Base-by-base conservation (phyloP, 2,113 vertebrate genomes). In the Bostrychus sinensis region DNA sequence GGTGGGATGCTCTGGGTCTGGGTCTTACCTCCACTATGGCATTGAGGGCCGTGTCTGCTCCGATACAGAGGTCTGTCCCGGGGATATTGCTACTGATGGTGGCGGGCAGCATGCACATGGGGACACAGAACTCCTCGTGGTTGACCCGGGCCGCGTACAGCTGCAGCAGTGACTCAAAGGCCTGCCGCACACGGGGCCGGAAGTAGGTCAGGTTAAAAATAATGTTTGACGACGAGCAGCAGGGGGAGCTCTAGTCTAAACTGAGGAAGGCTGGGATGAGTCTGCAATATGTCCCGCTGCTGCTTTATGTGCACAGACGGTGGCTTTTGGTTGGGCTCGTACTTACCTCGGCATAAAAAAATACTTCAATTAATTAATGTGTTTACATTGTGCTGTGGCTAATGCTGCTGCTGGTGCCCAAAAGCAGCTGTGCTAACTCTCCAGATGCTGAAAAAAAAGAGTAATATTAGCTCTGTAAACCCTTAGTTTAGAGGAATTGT, bases 31-130 rank as follows among this genome's bases (percentile, higher is more conserved):
- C 91, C 75, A 96, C 92, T 55, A 95, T 78, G 83, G 81, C 84
- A 89, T 96, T 95, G 92, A 98, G 84, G 51, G 93, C 58, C 38
- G 95, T 97, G 85, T 98, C 96, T 14, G 87, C 86, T 70, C 96
- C 96, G 71, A 98, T 57, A 89, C 89, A 92, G 75, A 95, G 72
- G 65, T 99, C 95, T 53, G 93, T 94, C 88, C 96, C 96, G 3
- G 95, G 94, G 38, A 98, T 86, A 81, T 93, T 95, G 93, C 96
- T 97, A 93, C 96, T 98, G 92, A 98, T 93, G 78, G 95, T 95
- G 66, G 94, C 93, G 22, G 96, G 94, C 86, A 98, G 25, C 58
- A 96, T 70, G 85, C 95, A 97, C 38, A 98, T 63, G 30, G 95
- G 95, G 65, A 98, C 62, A 75, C 93, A 95, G 88, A 96, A 91